Percentiles rank a stretch among this genome's conserved stretches.
phyloP scores from a whole-genome alignment of 2,888 invertebrate genomes.

The Melinopterus prodromus region DNA sequence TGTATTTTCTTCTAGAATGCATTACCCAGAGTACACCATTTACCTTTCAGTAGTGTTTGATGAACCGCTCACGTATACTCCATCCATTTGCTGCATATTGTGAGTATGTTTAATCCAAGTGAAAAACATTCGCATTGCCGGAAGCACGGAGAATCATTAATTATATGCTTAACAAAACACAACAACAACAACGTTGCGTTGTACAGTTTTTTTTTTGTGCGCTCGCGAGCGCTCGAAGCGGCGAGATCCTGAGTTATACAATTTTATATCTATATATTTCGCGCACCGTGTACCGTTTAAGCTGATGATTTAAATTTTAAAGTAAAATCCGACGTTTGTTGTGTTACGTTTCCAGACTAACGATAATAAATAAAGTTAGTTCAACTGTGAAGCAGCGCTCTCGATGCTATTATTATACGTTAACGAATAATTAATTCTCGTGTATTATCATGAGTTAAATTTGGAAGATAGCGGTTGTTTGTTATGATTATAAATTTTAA shows the following conservation, averaged over 20 bases:
- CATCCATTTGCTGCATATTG: not conserved
- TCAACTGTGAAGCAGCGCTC: not conserved
- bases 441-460: too few species aligned
- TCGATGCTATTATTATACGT: not conserved
- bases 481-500: too few species aligned
- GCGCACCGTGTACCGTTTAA: not conserved
- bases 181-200: not conserved
- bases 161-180: slow-evolving; percentile 4
- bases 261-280: not conserved
- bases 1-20: not conserved
- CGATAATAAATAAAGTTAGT: not conserved
- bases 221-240: not conserved
- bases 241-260: not conserved
- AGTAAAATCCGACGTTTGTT: not conserved
- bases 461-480: too few species aligned
- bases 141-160: slow-evolving; percentile 4
- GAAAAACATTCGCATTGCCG: not conserved
- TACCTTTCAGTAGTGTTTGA: not conserved
- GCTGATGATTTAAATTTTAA: slow-evolving; percentile 4
- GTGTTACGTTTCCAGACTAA: not conserved
- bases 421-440: too few species aligned
- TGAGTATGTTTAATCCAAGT: not conserved
- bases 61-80: not conserved
- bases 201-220: not conserved
- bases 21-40: not conserved